Evolutionary conservation across 1,140 invertebrate species (phyloP), one percentile per base, ranked within the genome.

Genomic region (Littorina saxatilis): DNA sequence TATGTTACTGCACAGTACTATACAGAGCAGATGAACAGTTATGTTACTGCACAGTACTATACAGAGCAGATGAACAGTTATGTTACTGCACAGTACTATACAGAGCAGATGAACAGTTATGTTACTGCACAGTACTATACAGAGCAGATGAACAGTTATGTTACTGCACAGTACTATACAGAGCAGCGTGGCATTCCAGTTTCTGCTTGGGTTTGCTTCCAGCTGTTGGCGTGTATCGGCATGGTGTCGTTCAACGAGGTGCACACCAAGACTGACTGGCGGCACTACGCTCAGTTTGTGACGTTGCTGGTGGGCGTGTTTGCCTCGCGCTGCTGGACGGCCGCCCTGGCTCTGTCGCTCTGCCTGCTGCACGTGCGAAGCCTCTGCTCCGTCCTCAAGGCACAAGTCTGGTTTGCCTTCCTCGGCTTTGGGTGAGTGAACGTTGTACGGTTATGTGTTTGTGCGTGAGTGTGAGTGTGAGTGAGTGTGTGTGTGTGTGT

Each of bases 321-420:
- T 87, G 95, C 96, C 68, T 95, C 96, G 43, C 93, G 97, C 37
- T 93, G 98, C 40, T 98, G 96, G 96, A 96, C 97, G 0, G 95
- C 95, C 23, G 94, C 96, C 78, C 93, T 98, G 72, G 96, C 97
- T 27, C 92, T 96, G 32, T 95, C 95, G 7, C 89, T 99, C 23
- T 94, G 98, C 61, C 95, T 98, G 88, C 92, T 98, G 39, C 95
- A 97, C 90, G 96, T 95, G 79, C 94, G 96, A 66, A 96, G 96
- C 84, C 93, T 96, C 1, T 96, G 96, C 89, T 97, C 96, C 92
- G 95, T 97, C 37, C 91, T 96, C 17, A 95, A 95, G 83, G 85
- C 97, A 0, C 95, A 95, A 89, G 95, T 95, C 37, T 94, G 94
- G 87, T 93, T 98, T 85, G 93, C 95, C 27, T 91, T 95, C 11